Evolutionary conservation across 1,140 invertebrate species (phyloP), one percentile per base, ranked within the genome.

Genomic region (Tyrophagus putrescentiae): DNA sequence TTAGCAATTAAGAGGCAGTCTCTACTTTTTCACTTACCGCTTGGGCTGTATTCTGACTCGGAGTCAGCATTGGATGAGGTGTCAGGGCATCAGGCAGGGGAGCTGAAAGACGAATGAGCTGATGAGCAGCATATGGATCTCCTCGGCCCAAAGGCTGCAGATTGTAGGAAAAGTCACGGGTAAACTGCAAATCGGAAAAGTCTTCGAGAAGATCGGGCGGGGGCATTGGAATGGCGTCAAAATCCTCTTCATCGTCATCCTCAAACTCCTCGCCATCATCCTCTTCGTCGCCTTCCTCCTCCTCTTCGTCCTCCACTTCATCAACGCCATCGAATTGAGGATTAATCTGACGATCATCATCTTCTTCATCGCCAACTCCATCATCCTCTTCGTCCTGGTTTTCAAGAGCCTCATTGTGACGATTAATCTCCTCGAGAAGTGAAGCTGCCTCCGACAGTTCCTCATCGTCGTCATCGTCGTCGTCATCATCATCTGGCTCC

Each of bases 331-430:
- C 63, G 25, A 58, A 69, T 13, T 67, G 70, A 59, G 70, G 74
- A 58, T 76, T 73, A 60, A 76, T 74, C 60, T 75, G 71, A n/a
- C 76, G 69, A 64, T 72, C 75, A 59, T 78, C 76, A 53, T 76
- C 79, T 27, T 78, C 80, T 61, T 82, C 82, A 58, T 83, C 81
- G 31, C 80, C 80, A 7, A 79, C 78, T 39, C 81, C 79, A 45
- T 81, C 80, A 41, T 82, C 78, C 57, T 64, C 62, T 31, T 67
- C 66, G 25, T 64, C 62, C 18, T 25, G 13, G 23, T 58, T 61
- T 28, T 64, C 33, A 28, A 63, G 63, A 39, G 63, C 64, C 21
- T 62, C 61, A 29, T 62, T 61, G 1, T 66, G 67, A 34, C 67
- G 62, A n/a, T 68, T 69, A 39, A 66, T 68, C 39, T 68, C 67